These are phyloP conservation scores for Montipora sp. DNA, from an alignment of 64 coral and sea anemone species.

Conservation along the genomic window DNA sequence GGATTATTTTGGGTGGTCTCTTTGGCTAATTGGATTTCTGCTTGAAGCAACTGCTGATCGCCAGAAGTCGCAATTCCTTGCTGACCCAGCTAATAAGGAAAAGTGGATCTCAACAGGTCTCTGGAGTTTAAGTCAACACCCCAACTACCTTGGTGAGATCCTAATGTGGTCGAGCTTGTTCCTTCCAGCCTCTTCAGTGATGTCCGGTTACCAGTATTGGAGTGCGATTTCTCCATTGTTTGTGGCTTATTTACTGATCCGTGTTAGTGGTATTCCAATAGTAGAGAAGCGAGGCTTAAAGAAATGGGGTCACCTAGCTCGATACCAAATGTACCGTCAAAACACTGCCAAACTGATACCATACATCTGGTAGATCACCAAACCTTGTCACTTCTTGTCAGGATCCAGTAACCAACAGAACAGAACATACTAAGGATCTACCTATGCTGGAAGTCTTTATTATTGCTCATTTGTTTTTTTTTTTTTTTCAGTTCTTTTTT, in stretches of 20 bases:
- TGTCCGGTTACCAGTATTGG: conserved; percentile 79
- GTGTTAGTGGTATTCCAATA: conserved; percentile 89
- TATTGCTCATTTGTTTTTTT: no score
- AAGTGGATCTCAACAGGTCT: conserved; percentile 95
- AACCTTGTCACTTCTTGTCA: background rate
- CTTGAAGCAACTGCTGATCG: conserved; percentile 81
- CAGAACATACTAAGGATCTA: no score
- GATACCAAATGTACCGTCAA: conserved; percentile 76
- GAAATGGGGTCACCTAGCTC: conserved; percentile 81
- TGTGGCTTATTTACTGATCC: conserved; percentile 73
- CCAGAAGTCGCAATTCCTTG: conserved; percentile 86
- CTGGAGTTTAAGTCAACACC: conserved; percentile 88
- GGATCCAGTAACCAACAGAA: no score
- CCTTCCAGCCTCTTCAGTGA: conserved; percentile 80
- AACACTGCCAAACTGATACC: conserved; percentile 90
- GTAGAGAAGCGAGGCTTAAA: conserved; percentile 78
- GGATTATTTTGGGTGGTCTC: conserved; percentile 88
- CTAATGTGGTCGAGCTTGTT: conserved; percentile 88
- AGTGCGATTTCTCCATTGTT: conserved; percentile 86
- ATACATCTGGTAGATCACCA: conserved; percentile 77
- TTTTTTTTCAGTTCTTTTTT: no score
- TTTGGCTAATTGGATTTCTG: conserved; percentile 83
- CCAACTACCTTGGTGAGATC: conserved; percentile 98
- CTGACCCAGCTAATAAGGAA: conserved; percentile 74
- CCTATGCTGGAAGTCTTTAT: no score